Base-by-base conservation (phyloP, 2,797 vertebrate genomes). In the Anguilla anguilla region DNA sequence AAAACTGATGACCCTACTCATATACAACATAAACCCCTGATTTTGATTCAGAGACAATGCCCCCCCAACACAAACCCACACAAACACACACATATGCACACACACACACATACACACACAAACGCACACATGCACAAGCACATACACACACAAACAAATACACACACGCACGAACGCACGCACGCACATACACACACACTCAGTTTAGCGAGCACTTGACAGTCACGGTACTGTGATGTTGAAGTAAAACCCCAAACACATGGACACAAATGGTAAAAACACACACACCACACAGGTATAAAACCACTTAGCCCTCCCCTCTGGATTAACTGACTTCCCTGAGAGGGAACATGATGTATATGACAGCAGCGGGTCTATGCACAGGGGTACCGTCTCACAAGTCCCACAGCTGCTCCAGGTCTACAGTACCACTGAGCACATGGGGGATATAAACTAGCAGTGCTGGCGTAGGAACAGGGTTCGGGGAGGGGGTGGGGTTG, bases 391-490 rank as follows among this genome's bases (percentile, higher is more conserved):
- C 57, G 15, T 49, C 4, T 83, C 57, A 46, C 39, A n/a, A 28
- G 61, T 25, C 49, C 13, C n/a, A 87, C 4, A 28, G 77, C 39
- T 61, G 9, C 0, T 22, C 3, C 25, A 49, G 6, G 25, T 6
- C 22, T 6, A 6, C 61, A 28, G 35, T 9, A 64, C 17, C 39
- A 83, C 53, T 11, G 13, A 22, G 46, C 55, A 28, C 31, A 46
- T 22, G 51, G 85, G 53, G 55, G 46, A 28, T 64, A 13, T 31
- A 51, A 87, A 87, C 82, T 64, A 13, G 25, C 2, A 4, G n/a
- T n/a, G 10, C 67, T 69, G 67, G 25, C 7, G n/a, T 94, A 93
- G 90, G 91, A 92, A 94, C 88, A 92, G 92, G 91, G 91, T 87
- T 87, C 85, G 91, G 88, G 88, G 90, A 91, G 93, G 89, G 89